Evolutionary conservation across 2,113 vertebrate species (phyloP).

Genomic region (Cyprinodon tularosa): DNA sequence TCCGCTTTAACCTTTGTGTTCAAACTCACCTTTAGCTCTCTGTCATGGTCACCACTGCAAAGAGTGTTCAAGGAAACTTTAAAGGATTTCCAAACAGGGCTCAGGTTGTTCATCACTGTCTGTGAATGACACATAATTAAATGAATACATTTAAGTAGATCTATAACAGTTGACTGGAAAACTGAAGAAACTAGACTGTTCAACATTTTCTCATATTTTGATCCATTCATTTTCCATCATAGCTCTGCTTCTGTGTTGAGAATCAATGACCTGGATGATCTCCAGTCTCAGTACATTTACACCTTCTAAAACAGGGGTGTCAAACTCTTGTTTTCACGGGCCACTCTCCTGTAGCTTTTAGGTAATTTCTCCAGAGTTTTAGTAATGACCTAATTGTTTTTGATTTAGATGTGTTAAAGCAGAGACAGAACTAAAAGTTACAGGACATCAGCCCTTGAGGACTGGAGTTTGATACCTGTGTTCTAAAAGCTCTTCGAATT

Average conservation of each 20-base stretch:
- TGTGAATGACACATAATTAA: constrained; percentile 55
- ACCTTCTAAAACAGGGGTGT: too few species aligned
- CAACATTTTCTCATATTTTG: neutral
- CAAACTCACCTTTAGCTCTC: constrained; percentile 79
- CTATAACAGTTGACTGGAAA: neutral
- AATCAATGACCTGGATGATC: neutral
- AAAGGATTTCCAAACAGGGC: constrained; percentile 96
- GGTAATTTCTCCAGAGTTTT: too few species aligned
- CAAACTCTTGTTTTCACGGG: too few species aligned
- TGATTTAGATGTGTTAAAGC: too few species aligned
- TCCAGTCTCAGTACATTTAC: too few species aligned
- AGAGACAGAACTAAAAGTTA: too few species aligned
- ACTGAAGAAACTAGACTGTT: neutral
- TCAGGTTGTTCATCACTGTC: constrained; percentile 99
- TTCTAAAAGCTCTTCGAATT: neutral
- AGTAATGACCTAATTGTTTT: too few species aligned
- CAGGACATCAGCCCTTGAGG: too few species aligned
- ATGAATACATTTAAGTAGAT: constrained; percentile 8
- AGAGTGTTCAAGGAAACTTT: constrained; percentile 98
- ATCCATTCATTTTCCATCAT: neutral
- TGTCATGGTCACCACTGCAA: constrained; percentile 92
- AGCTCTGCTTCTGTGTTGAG: neutral
- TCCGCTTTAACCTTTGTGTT: too few species aligned
- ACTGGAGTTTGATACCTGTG: too few species aligned
- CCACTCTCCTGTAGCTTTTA: too few species aligned